Base-by-base conservation (phyloP, 2,888 invertebrate genomes). In the Tromatobia lineatoria region DNA sequence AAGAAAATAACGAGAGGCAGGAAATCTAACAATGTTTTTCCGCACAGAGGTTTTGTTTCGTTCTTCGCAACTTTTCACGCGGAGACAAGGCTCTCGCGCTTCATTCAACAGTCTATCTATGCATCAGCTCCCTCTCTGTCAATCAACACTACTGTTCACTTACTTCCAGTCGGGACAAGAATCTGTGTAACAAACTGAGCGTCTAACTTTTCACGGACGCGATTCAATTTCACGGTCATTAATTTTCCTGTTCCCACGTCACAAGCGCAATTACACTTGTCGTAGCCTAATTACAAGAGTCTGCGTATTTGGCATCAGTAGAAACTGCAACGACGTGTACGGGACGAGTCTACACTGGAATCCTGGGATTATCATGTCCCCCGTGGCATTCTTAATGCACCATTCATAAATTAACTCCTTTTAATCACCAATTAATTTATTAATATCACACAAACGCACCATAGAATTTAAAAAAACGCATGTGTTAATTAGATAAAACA, bases 221-320 rank as follows among this genome's bases (percentile, higher is more conserved):
- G 25, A 47, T 45, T 79, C 70, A 71, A 74, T 79, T 84, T 81
- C 78, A 78, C 78, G 84, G 78, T 74, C 78, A 75, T 75, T 81
- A 52, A 71, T 78, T 61, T 78, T 70, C 78, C 50, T 59, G 71
- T 81, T 84, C 84, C 64, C 84, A 81, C 84, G 84, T 23, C 11
- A 13, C 29, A 29, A 52, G 45, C 34, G 54, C 69, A 74, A 64
- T 79, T 42, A 69, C 64, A 64, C 69, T 70, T 71, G 81, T 75
- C 78, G 18, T 42, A 70, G 70, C 50, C 66, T 75, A 81, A 84
- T 84, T 84, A 81, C 8, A 38, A 13, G 61, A 54, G 42, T 50
- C 71, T 42, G 66, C 83, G 42, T 83, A 76, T 80, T 76, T 80
- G 70, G 83, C 71, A 10, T 38, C 64, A 13, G 50, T 83, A 80